phyloP scores from a whole-genome alignment of 2,113 vertebrate genomes.

The Bungarus multicinctus region DNA sequence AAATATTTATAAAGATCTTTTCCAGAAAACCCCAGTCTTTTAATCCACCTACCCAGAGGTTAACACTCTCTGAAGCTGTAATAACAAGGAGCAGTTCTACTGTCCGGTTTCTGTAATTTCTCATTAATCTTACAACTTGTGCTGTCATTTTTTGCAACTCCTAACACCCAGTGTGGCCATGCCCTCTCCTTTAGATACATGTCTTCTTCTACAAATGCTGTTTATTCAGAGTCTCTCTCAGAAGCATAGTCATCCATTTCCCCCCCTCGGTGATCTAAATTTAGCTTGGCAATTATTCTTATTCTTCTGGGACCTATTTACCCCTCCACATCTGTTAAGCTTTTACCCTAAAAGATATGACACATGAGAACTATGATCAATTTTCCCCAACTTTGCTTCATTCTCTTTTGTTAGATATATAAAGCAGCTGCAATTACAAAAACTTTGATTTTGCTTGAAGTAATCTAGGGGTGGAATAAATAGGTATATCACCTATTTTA shows the following conservation, averaged over 20 bases:
- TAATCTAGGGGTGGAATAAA: background rate
- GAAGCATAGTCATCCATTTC: background rate
- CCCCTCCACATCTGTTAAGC: background rate
- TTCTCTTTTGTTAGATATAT: background rate
- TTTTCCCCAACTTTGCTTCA: background rate
- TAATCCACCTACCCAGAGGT: background rate
- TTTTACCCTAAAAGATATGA: background rate
- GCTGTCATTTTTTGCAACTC: background rate
- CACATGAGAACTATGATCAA: no score
- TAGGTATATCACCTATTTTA: background rate
- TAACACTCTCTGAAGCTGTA: background rate
- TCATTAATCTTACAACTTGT: background rate
- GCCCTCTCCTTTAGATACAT: background rate
- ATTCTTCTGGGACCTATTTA: background rate
- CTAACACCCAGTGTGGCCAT: background rate
- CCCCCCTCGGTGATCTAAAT: background rate
- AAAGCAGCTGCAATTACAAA: background rate
- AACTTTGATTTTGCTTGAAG: background rate
- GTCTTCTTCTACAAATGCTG: background rate
- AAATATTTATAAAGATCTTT: slow-evolving; percentile 8
- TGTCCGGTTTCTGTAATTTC: background rate
- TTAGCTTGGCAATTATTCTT: background rate
- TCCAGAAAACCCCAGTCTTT: background rate
- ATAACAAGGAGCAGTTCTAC: background rate
- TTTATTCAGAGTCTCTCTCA: background rate